Evolutionary conservation across 92 coral and sea anemone species (phyloP).

Genomic region (Parazoanthus atlanticus): DNA sequence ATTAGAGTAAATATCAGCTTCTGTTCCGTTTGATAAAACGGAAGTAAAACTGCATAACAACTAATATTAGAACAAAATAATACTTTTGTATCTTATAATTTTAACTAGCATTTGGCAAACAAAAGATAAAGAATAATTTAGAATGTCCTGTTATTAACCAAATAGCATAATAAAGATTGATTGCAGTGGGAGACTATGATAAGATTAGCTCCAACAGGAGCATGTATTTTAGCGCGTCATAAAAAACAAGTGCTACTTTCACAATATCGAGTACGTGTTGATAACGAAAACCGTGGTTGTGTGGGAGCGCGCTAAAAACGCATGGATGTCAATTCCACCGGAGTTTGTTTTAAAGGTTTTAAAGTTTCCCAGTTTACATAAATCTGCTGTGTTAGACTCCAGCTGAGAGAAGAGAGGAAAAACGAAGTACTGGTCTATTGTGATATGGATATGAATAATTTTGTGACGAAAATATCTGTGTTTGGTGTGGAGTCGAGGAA

Average conservation of each 20-base stretch:
- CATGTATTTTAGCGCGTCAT: not conserved
- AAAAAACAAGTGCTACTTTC: not conserved
- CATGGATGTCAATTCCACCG: too few relatives aligned
- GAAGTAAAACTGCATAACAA: not conserved
- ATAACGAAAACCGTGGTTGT: not conserved
- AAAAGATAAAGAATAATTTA: not conserved
- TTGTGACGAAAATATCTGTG: not conserved
- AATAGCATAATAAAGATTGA: not conserved
- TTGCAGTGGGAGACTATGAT: not conserved
- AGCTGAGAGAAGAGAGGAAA: not conserved
- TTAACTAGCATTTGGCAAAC: not conserved
- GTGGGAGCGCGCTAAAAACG: not conserved
- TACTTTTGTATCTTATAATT: too few relatives aligned
- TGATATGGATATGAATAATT: not conserved
- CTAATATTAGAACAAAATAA: not conserved
- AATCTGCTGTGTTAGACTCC: not conserved
- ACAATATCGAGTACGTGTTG: not conserved
- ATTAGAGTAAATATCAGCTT: too few relatives aligned
- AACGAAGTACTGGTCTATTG: not conserved
- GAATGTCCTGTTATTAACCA: not conserved
- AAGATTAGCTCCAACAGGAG: not conserved
- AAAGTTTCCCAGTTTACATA: not conserved
- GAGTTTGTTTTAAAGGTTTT: not conserved
- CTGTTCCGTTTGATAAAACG: not conserved
- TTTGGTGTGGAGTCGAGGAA: constrained; percentile 23